Evolutionary conservation across 2,888 invertebrate species (phyloP).

Genomic region (Celastrina argiolus): DNA sequence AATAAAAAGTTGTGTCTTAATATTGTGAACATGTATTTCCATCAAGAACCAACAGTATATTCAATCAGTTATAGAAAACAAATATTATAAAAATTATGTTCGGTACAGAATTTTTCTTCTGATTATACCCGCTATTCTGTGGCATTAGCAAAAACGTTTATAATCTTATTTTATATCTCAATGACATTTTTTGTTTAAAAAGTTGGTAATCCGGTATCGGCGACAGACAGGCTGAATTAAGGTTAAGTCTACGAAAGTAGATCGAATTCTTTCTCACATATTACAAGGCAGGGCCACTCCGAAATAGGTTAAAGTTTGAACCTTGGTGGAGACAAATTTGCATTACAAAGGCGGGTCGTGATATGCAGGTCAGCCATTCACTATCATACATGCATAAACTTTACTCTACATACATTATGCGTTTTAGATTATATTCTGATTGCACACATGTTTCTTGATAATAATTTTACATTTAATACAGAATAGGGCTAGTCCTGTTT

Average conservation of each 20-base stretch:
- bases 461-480: not conserved
- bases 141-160: conserved; percentile 29
- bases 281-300: not conserved
- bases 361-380: conserved; percentile 25
- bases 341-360: conserved; percentile 27
- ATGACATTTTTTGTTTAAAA: conserved; percentile 26
- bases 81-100: not conserved
- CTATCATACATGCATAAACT: conserved; percentile 20
- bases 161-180: conserved; percentile 28
- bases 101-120: conserved; percentile 19
- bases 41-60: no score
- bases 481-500: not conserved
- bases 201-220: conserved; percentile 19
- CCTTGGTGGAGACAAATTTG: conserved; percentile 29
- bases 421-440: not conserved
- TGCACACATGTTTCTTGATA: not conserved
- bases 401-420: not conserved
- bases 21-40: no score
- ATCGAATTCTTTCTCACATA: conserved; percentile 28
- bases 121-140: conserved; percentile 25
- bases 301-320: conserved; percentile 12
- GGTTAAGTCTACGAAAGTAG: conserved; percentile 28
- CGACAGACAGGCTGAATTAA: conserved; percentile 16
- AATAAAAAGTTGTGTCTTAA: no score
- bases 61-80: no score